Conservation (phyloP, 1,140 invertebrate genomes). For the Teleogryllus occipitalis region DNA sequence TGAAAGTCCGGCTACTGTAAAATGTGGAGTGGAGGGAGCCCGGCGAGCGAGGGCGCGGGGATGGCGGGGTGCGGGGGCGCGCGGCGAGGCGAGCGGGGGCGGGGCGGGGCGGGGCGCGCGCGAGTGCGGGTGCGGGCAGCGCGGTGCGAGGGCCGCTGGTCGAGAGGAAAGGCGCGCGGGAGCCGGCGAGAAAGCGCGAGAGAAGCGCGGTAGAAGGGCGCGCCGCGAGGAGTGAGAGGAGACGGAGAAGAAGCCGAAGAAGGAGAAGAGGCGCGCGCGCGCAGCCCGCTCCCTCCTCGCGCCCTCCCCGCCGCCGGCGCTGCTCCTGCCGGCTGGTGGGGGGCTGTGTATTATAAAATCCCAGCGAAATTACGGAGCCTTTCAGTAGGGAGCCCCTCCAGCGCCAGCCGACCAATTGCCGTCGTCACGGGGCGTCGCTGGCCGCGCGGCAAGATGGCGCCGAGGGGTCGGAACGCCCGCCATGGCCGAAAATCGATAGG, state of each 20-base stretch:
- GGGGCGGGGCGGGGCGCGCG: background rate
- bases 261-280: background rate
- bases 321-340: no score
- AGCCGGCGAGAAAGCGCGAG: no score
- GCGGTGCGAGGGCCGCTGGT: background rate
- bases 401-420: conserved; percentile 13
- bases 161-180: no score
- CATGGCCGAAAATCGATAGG: conserved; percentile 17
- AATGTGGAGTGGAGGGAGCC: conserved; percentile 8
- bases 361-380: conserved; percentile 12
- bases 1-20: conserved; percentile 16
- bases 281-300: no score
- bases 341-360: conserved; percentile 8
- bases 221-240: no score
- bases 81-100: background rate
- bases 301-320: no score
- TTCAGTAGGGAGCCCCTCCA: background rate
- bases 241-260: background rate
- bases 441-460: conserved; percentile 14
- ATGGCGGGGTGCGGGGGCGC: background rate
- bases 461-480: background rate
- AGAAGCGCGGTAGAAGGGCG: no score
- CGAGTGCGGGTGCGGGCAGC: background rate
- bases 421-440: background rate
- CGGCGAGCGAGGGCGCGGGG: background rate